A percentile compares a stretch with the other conserved stretches of the same genome.
These are phyloP conservation scores for Embiotoca jacksoni DNA, from an alignment of 2,113 vertebrate species.

Conservation along the genomic window DNA sequence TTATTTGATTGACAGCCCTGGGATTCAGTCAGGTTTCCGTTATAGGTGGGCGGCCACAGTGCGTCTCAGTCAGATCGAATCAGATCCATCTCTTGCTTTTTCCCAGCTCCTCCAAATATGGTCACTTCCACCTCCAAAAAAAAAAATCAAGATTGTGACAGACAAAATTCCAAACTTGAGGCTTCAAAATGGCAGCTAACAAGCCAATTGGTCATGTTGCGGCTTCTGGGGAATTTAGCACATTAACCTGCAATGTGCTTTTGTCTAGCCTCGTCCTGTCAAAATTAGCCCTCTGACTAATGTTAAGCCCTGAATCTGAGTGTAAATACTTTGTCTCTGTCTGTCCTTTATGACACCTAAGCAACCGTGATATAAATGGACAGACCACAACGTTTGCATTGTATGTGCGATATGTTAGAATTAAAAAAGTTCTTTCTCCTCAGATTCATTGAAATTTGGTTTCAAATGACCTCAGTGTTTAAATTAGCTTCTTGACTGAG, in stretches of 20 bases:
- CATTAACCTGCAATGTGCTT: slow-evolving; percentile 8
- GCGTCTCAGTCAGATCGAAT: no score
- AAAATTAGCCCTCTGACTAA: slow-evolving; percentile 28
- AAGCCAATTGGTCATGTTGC: not conserved
- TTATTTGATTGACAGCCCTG: no score
- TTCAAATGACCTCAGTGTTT: not conserved
- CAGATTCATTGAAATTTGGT: not conserved
- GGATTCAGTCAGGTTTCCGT: no score
- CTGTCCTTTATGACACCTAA: slow-evolving; percentile 3
- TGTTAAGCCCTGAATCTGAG: slow-evolving; percentile 23
- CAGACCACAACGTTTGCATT: not conserved
- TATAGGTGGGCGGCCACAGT: no score
- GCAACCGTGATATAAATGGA: no score
- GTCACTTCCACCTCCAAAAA: no score
- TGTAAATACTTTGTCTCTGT: not conserved
- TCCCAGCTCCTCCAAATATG: no score
- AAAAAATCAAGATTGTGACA: no score
- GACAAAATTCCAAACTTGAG: no score
- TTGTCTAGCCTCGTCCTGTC: slow-evolving; percentile 16
- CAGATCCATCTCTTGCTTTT: no score
- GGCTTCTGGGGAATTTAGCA: slow-evolving; percentile 27
- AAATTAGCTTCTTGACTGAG: not conserved
- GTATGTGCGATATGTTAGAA: not conserved
- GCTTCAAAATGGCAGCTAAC: no score
- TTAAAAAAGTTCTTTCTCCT: not conserved